phyloP scores from a whole-genome alignment of 1,140 invertebrate species.

The Rhysida immarginata region DNA sequence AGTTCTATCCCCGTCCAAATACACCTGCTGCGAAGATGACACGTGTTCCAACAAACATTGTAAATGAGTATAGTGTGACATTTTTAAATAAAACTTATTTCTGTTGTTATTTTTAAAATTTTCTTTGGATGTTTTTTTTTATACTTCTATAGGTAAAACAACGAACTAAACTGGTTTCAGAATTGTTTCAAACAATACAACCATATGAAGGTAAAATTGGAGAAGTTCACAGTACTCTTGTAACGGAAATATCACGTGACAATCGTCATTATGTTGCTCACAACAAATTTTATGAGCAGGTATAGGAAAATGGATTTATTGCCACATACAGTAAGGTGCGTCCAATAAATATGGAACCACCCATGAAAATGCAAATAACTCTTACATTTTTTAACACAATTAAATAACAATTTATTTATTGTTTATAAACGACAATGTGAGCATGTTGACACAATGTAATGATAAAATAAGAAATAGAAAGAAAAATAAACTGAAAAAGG shows the following conservation, averaged over 20 bases:
- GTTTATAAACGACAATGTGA: too few species aligned
- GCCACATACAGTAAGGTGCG: too few species aligned
- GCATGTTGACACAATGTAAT: too few species aligned
- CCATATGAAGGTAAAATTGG: slow-evolving; percentile 67
- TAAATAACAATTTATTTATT: too few species aligned
- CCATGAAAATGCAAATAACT: too few species aligned
- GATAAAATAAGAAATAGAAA: too few species aligned
- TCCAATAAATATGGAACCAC: too few species aligned
- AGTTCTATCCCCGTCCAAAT: slow-evolving; percentile 89
- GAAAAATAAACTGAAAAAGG: too few species aligned
- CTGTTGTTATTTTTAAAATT: neutral
- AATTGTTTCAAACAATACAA: slow-evolving; percentile 80
- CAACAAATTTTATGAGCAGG: slow-evolving; percentile 93
- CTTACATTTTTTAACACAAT: too few species aligned
- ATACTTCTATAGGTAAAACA: slow-evolving; percentile 51
- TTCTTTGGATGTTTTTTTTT: neutral
- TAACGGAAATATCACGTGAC: slow-evolving; percentile 88
- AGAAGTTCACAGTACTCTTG: slow-evolving; percentile 59
- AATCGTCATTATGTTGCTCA: slow-evolving; percentile 81
- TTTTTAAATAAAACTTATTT: neutral
- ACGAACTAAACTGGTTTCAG: slow-evolving; percentile 71
- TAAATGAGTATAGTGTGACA: slow-evolving; percentile 5
- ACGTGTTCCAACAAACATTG: slow-evolving; percentile 57
- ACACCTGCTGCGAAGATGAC: slow-evolving; percentile 85
- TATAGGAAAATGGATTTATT: too few species aligned